Evolutionary conservation across 2,888 invertebrate genomes (phyloP).

Genomic region (Diabrotica balteata): DNA sequence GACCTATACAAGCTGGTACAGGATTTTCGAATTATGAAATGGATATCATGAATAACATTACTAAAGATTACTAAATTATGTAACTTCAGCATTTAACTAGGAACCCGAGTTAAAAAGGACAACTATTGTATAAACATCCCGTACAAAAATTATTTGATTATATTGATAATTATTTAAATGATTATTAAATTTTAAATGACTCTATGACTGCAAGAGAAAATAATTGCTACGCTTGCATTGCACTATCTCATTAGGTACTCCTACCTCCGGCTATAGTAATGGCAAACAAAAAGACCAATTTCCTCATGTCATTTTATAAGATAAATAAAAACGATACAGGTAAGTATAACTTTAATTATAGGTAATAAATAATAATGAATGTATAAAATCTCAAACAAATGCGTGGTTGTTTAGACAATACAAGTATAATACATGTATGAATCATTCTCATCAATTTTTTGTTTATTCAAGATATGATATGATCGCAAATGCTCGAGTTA

Average conservation of each 20-base stretch:
- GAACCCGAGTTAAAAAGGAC: too few species aligned
- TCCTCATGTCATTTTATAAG: constrained; percentile 3
- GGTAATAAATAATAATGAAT: constrained; percentile 29
- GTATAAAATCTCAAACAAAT: constrained; percentile 20
- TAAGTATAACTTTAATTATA: constrained; percentile 22
- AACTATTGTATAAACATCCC: too few species aligned
- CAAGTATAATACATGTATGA: constrained; percentile 22
- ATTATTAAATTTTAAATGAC: too few species aligned
- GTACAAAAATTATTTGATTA: too few species aligned
- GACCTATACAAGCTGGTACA: too few species aligned
- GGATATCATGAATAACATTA: too few species aligned
- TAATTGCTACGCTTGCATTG: too few species aligned
- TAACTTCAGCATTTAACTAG: too few species aligned
- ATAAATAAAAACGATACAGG: constrained; percentile 22
- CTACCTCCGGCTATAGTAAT: not conserved
- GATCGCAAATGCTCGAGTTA: constrained; percentile 16
- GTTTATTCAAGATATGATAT: constrained; percentile 15
- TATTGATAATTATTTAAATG: too few species aligned
- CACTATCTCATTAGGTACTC: not conserved
- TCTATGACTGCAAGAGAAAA: too few species aligned
- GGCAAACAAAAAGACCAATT: constrained; percentile 7
- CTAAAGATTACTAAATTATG: too few species aligned
- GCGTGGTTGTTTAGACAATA: constrained; percentile 26
- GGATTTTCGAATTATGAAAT: too few species aligned
- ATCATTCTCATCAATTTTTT: constrained; percentile 18